A percentile compares a stretch with the other conserved stretches of the same genome.
Conservation (phyloP, 2,888 invertebrate species). For the Acronicta leporina region DNA sequence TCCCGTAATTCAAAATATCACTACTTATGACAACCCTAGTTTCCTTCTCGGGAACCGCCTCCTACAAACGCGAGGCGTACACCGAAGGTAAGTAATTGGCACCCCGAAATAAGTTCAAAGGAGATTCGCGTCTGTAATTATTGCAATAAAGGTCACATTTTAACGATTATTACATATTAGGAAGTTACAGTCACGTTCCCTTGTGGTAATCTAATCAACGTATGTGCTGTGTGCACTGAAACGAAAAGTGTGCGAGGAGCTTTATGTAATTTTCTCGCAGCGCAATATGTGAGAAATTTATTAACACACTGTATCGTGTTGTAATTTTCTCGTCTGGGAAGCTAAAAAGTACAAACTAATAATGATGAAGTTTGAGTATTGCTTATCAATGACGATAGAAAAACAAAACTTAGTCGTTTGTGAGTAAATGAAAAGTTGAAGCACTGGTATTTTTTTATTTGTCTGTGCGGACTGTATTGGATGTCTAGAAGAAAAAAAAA, state of each 20-base stretch:
- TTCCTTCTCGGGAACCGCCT: conserved; percentile 26
- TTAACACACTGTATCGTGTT: conserved; percentile 44
- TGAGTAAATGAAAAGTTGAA: conserved; percentile 31
- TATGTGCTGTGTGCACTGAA: conserved; percentile 43
- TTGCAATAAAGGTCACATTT: conserved; percentile 51
- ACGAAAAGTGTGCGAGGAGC: conserved; percentile 24
- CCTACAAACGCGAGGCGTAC: conserved; percentile 25
- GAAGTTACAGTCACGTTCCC: conserved; percentile 45
- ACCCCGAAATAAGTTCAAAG: conserved; percentile 46
- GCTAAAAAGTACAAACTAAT: conserved; percentile 31
- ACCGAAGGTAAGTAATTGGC: conserved; percentile 48
- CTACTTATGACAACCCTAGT: conserved; percentile 32
- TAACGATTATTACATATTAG: conserved; percentile 51
- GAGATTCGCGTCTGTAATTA: conserved; percentile 47
- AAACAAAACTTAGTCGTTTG: conserved; percentile 23
- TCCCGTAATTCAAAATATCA: neutral
- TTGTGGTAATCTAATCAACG: conserved; percentile 56
- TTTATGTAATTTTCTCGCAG: conserved; percentile 44
- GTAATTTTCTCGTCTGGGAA: conserved; percentile 27
- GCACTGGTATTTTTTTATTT: too few relatives aligned
- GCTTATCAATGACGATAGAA: neutral
- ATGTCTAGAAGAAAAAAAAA: too few relatives aligned
- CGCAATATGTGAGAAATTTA: conserved; percentile 39
- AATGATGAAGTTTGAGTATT: conserved; percentile 48
- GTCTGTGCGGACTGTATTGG: too few relatives aligned